Evolutionary conservation across 2,888 invertebrate genomes (phyloP).

Genomic region (Maniola hyperantus): DNA sequence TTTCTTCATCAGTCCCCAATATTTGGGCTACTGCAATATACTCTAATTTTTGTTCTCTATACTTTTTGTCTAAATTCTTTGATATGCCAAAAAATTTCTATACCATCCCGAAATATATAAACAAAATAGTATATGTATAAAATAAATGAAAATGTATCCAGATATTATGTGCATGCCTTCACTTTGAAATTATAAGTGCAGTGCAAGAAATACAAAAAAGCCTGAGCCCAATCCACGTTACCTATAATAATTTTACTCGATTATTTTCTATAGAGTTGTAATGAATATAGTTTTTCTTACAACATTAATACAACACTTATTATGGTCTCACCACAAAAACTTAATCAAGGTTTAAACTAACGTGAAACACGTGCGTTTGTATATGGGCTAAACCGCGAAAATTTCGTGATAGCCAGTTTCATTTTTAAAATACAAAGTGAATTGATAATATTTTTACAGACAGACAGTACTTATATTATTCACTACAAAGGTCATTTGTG

Average conservation of each 20-base stretch:
- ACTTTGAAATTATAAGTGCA: conserved; percentile 28
- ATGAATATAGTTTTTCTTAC: conserved; percentile 13
- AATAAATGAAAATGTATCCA: not conserved
- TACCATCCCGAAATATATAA: conserved; percentile 1
- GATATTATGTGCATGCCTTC: not conserved
- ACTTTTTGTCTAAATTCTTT: conserved; percentile 38
- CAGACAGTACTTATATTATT: not conserved
- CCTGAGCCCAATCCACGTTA: conserved; percentile 11
- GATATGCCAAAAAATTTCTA: conserved; percentile 52
- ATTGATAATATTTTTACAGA: not conserved
- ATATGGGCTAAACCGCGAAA: no score
- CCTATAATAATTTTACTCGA: conserved; percentile 2
- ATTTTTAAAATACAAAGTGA: conserved; percentile 1
- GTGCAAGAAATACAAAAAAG: conserved; percentile 11
- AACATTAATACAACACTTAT: conserved; percentile 5
- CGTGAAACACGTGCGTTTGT: no score
- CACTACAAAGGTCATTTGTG: not conserved
- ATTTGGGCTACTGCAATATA: conserved; percentile 30
- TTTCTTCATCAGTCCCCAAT: conserved; percentile 52
- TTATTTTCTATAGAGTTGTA: conserved; percentile 16
- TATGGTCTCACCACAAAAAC: no score
- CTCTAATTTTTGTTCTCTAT: conserved; percentile 38
- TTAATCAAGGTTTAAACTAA: no score
- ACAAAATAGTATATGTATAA: conserved; percentile 6
- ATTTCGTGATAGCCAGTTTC: no score